Base-by-base conservation (phyloP, 2,888 invertebrate genomes). In the Myopa testacea region DNA sequence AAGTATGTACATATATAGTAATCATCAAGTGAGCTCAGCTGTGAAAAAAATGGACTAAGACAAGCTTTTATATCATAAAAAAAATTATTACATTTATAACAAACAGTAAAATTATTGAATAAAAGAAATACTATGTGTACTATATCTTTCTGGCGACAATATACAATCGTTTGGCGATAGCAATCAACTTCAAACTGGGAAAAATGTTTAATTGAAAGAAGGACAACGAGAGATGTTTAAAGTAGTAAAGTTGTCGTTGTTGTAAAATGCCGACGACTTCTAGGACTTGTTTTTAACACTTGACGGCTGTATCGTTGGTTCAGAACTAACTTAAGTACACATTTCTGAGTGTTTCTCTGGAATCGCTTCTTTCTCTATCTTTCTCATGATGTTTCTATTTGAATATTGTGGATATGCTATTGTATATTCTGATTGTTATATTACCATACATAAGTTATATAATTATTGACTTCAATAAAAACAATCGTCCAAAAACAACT, bases 181-280 rank as follows among this genome's bases (percentile, higher is more conserved):
- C n/a, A n/a, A n/a, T n/a, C n/a, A n/a, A n/a, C n/a, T n/a, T n/a
- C n/a, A n/a, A n/a, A n/a, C n/a, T n/a, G n/a, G n/a, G n/a, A n/a
- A n/a, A n/a, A n/a, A n/a, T n/a, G n/a, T n/a, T n/a, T 26, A 26
- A 26, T 26, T 26, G 45, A 45, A 10, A 45, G 45, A 10, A 1
- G 45, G 45, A 45, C 2, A 45, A 45, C 6, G 45, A 45, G 45
- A 45, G 45, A 45, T 45, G 45, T 10, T 1, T 6, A 45, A 45
- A 45, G 45, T 45, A 45, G 45, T 45, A 10, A 45, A 45, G 52
- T 70, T 70, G 50, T 52, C n/a, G n/a, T 52, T 70, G 50, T 52
- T 70, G 26, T 52, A 70, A 70, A 70, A 69, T 69, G 69, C 69
- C 52, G 70, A 26, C 70, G 70, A 50, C 70, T 55, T 70, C 26